Evolutionary conservation across 2,113 vertebrate species (phyloP).

Genomic region (Paramormyrops kingsleyae): DNA sequence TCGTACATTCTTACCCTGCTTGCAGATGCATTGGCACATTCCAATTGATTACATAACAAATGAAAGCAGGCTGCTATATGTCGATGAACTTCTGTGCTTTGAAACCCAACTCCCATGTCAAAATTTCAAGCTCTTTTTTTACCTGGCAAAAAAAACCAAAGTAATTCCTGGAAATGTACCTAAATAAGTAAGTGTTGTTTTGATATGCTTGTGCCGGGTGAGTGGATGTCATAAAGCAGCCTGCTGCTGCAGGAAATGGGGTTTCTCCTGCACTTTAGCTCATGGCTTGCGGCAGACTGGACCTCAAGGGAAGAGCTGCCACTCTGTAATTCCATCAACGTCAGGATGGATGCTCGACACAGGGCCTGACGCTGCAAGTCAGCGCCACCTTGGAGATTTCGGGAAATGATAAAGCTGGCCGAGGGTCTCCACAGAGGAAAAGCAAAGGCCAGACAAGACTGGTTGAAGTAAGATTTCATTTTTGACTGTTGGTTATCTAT

Average conservation of each 20-base stretch:
- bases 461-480: conserved; percentile 23
- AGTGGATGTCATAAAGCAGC: conserved; percentile 37
- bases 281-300: conserved; percentile 42
- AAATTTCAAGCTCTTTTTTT: conserved; percentile 29
- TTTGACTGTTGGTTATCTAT: conserved; percentile 6
- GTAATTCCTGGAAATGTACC: conserved; percentile 50
- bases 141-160: conserved; percentile 39
- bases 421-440: conserved; percentile 29
- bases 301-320: conserved; percentile 43
- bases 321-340: conserved; percentile 49
- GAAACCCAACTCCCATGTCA: conserved; percentile 43
- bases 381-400: conserved; percentile 21
- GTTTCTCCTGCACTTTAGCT: conserved; percentile 51
- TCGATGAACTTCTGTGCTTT: conserved; percentile 19
- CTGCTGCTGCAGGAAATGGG: conserved; percentile 33
- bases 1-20: background rate
- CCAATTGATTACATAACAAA: background rate
- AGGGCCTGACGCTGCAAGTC: conserved; percentile 29
- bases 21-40: background rate
- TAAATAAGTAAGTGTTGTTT: conserved; percentile 55
- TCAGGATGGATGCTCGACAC: conserved; percentile 37
- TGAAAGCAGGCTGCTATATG: background rate
- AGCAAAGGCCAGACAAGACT: conserved; percentile 26
- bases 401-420: conserved; percentile 5
- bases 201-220: conserved; percentile 46